Conservation (phyloP, 2,888 invertebrate species). For the Pinctada fucata region DNA sequence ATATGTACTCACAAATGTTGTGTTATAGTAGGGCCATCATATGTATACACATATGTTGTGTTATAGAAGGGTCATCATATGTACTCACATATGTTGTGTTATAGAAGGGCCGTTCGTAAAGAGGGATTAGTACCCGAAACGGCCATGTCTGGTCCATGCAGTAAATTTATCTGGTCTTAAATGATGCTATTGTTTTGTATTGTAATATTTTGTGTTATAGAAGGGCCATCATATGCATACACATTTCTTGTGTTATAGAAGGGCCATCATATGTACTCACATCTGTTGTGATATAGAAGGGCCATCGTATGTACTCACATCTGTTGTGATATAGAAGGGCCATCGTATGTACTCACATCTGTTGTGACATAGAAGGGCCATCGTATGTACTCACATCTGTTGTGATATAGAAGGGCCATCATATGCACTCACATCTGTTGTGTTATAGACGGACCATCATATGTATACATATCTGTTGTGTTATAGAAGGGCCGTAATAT, state of each 20-base stretch:
- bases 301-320: too few species aligned
- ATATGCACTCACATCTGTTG: conserved; percentile 64
- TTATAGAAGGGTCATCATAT: too few species aligned
- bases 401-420: conserved; percentile 66
- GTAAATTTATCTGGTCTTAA: conserved; percentile 61
- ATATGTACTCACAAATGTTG: conserved; percentile 59
- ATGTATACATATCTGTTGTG: too few species aligned
- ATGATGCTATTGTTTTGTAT: conserved; percentile 67
- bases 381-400: conserved; percentile 67
- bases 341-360: conserved; percentile 68
- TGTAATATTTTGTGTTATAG: conserved; percentile 65
- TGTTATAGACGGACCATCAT: conserved; percentile 68
- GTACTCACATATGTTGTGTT: too few species aligned
- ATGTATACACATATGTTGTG: too few species aligned
- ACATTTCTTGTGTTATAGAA: too few species aligned
- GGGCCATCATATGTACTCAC: too few species aligned
- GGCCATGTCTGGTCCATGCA: conserved; percentile 72
- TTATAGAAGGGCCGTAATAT: too few species aligned
- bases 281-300: conserved; percentile 59
- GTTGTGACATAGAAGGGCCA: conserved; percentile 68
- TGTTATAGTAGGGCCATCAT: conserved; percentile 67
- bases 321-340: conserved; percentile 64
- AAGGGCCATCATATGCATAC: too few species aligned
- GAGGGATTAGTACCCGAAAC: conserved; percentile 58
- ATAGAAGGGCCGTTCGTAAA: too few species aligned